Evolutionary conservation across 1,140 invertebrate species (phyloP).

Genomic region (Brachionus manjavacas): DNA sequence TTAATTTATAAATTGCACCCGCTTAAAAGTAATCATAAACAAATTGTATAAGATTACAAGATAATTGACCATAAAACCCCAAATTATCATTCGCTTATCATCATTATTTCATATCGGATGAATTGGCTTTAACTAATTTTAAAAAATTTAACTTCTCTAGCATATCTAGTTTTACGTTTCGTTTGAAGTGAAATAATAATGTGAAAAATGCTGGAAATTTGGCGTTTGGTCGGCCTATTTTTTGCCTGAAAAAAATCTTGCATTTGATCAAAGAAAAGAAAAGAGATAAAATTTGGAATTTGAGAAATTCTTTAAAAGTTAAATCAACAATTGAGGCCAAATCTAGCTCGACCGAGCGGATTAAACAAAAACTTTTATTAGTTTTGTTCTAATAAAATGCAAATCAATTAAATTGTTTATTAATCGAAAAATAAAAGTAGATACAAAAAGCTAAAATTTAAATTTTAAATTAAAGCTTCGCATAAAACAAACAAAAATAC

Average conservation of each 20-base stretch:
- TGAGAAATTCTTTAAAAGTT: slow-evolving; percentile 12
- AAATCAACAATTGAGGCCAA: slow-evolving; percentile 10
- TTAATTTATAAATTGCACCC: background rate
- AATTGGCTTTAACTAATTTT: background rate
- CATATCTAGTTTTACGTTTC: background rate
- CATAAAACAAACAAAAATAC: background rate
- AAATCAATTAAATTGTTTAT: slow-evolving; percentile 38
- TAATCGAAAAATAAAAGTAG: slow-evolving; percentile 7
- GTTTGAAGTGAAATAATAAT: slow-evolving; percentile 23
- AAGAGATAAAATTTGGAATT: slow-evolving; percentile 26
- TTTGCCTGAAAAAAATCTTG: background rate
- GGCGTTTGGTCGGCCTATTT: background rate
- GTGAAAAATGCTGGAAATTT: background rate
- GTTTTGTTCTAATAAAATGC: background rate
- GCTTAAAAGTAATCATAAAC: background rate
- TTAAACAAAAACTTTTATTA: background rate
- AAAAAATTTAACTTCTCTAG: background rate
- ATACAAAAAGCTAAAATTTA: slow-evolving; percentile 7
- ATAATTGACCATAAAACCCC: background rate
- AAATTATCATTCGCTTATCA: background rate
- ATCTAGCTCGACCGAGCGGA: background rate
- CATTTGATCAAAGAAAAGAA: background rate
- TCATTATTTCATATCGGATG: slow-evolving; percentile 30
- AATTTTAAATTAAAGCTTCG: slow-evolving; percentile 19
- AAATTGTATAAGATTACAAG: background rate